Percentiles rank a stretch among this genome's conserved stretches.
Evolutionary conservation across 2,888 invertebrate species (phyloP).

Genomic region (Acleris cristana): DNA sequence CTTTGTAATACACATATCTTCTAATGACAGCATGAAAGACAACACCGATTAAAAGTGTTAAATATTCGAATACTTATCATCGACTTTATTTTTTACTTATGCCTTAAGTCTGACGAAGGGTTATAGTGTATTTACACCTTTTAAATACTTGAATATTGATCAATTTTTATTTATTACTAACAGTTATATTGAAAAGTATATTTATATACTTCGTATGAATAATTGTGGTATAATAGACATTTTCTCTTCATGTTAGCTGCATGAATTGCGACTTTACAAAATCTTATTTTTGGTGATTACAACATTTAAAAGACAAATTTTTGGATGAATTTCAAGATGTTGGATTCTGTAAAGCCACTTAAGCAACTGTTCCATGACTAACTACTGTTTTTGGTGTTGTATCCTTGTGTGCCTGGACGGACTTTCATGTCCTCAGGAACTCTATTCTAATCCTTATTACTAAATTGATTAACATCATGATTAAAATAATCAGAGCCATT

Average conservation of each 20-base stretch:
- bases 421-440: constrained; percentile 78
- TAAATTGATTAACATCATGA: constrained; percentile 29
- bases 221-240: constrained; percentile 79
- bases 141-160: constrained; percentile 39
- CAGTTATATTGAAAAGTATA: constrained; percentile 40
- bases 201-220: constrained; percentile 57
- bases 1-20: constrained; percentile 29
- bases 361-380: constrained; percentile 58
- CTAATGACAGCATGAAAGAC: constrained; percentile 23
- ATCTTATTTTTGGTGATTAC: constrained; percentile 32
- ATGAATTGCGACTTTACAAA: constrained; percentile 50
- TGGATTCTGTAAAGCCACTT: constrained; percentile 56
- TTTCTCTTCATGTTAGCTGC: constrained; percentile 54
- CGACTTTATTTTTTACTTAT: constrained; percentile 7
- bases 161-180: constrained; percentile 44
- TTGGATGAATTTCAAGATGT: background rate
- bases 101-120: constrained; percentile 4
- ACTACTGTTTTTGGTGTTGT: constrained; percentile 81
- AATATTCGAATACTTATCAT: constrained; percentile 5
- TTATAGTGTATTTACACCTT: constrained; percentile 21
- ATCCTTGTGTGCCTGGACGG: constrained; percentile 79
- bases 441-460: constrained; percentile 55
- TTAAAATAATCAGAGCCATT: constrained; percentile 24
- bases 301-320: background rate
- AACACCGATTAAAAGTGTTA: constrained; percentile 25